A percentile compares a stretch with the other conserved stretches of the same genome.
Conservation (phyloP, 2,888 invertebrate species). For the Ptychoptera albimana region DNA sequence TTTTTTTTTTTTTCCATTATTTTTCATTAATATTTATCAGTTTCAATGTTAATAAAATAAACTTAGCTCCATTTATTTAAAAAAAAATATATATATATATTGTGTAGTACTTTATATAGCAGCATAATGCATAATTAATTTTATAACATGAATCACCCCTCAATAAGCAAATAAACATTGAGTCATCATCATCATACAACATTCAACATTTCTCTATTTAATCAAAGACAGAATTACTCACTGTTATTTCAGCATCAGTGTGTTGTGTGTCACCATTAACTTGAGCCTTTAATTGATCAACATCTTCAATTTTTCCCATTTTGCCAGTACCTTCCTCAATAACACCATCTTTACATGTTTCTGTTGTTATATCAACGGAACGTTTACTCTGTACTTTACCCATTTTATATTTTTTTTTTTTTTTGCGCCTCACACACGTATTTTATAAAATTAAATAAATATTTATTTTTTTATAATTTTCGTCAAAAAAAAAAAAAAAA, state of each 20-base stretch:
- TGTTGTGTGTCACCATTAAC: slow-evolving; percentile 55
- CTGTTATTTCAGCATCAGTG: slow-evolving; percentile 41
- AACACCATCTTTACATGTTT: slow-evolving; percentile 38
- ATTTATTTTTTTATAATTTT: neutral
- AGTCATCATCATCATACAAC: too few relatives aligned
- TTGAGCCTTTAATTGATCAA: slow-evolving; percentile 54
- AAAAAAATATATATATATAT: too few relatives aligned
- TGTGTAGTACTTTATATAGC: too few relatives aligned
- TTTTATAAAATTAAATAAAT: neutral
- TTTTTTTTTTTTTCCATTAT: too few relatives aligned
- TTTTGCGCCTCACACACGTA: too few relatives aligned
- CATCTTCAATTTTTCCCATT: slow-evolving; percentile 61
- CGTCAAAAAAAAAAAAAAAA: neutral
- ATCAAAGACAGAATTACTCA: slow-evolving; percentile 23
- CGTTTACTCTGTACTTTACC: slow-evolving; percentile 77
- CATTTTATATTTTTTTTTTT: slow-evolving; percentile 40
- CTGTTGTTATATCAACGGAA: slow-evolving; percentile 72
- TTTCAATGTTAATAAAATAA: too few relatives aligned
- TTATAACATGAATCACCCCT: too few relatives aligned
- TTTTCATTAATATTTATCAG: too few relatives aligned
- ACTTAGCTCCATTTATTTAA: too few relatives aligned
- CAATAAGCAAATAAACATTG: too few relatives aligned
- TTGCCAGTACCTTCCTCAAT: slow-evolving; percentile 48
- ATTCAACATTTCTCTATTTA: too few relatives aligned
- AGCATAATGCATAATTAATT: too few relatives aligned